These are phyloP conservation scores for Laothoe populi DNA, from an alignment of 2,888 invertebrate genomes.

Conservation along the genomic window DNA sequence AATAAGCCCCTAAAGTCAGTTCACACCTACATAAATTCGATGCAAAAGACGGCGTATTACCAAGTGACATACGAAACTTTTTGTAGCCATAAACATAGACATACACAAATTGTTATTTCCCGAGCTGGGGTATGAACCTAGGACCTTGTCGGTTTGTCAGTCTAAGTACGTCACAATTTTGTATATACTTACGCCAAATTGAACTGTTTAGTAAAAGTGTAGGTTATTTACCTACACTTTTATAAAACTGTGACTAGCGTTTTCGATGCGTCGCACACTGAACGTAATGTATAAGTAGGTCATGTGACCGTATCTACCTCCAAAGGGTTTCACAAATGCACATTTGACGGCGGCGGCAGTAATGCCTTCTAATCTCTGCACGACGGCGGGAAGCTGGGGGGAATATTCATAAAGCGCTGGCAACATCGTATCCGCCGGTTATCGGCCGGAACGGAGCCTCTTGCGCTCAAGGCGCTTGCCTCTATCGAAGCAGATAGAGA, in stretches of 20 bases:
- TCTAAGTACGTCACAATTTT: too few relatives aligned
- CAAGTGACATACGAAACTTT: not conserved
- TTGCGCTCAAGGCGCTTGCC: conserved; percentile 36
- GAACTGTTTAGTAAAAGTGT: conserved; percentile 4
- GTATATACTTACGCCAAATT: not conserved
- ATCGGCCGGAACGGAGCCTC: conserved; percentile 55
- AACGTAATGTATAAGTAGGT: conserved; percentile 2
- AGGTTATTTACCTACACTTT: conserved; percentile 6
- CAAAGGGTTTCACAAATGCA: conserved; percentile 27
- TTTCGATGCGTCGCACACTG: conserved; percentile 1
- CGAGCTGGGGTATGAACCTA: too few relatives aligned
- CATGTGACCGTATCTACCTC: conserved; percentile 22
- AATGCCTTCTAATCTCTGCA: conserved; percentile 56
- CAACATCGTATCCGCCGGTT: conserved; percentile 57
- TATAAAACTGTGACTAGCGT: too few relatives aligned
- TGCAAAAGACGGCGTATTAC: not conserved
- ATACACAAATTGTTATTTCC: too few relatives aligned
- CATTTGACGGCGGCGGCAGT: conserved; percentile 38
- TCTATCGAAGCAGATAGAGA: conserved; percentile 32
- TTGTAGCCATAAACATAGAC: too few relatives aligned
- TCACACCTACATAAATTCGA: not conserved
- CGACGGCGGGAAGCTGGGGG: conserved; percentile 50
- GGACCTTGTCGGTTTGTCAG: too few relatives aligned
- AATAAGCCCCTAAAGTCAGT: not conserved
- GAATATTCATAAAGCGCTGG: conserved; percentile 61